These are phyloP conservation scores for Cladopsammia gracilis DNA, from an alignment of 64 coral and sea anemone species.

Conservation along the genomic window DNA sequence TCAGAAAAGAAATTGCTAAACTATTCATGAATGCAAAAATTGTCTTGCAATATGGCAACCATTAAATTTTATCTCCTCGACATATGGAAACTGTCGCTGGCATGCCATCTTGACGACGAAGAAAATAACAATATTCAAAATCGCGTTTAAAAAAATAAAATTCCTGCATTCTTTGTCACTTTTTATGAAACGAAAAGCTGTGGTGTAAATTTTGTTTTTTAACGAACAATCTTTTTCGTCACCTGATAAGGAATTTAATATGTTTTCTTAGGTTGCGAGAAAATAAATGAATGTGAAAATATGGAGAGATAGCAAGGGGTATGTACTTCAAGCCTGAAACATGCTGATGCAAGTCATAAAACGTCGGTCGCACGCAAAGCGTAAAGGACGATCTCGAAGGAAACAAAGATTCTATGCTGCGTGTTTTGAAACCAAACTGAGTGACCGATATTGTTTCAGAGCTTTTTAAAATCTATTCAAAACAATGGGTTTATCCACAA, in stretches of 20 bases:
- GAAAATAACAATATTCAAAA: constrained; percentile 10
- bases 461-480: constrained; percentile 58
- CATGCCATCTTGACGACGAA: background rate
- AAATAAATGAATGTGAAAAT: constrained; percentile 6
- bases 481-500: constrained; percentile 47
- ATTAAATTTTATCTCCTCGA: constrained; percentile 16
- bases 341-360: background rate
- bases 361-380: background rate
- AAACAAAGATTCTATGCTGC: background rate
- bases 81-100: constrained; percentile 2
- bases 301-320: background rate
- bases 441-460: constrained; percentile 22
- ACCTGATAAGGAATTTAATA: background rate
- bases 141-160: constrained; percentile 7
- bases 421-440: constrained; percentile 26
- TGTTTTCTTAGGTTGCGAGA: background rate
- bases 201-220: background rate
- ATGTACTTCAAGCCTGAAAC: background rate
- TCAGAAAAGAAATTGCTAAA: background rate
- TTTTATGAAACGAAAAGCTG: background rate
- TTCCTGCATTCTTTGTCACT: constrained; percentile 9
- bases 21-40: constrained; percentile 43
- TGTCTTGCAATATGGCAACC: constrained; percentile 1
- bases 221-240: background rate
- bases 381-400: background rate